Evolutionary conservation across 1,140 invertebrate genomes (phyloP), one percentile per base, ranked within the genome.

Genomic region (Cherax quadricarinatus): DNA sequence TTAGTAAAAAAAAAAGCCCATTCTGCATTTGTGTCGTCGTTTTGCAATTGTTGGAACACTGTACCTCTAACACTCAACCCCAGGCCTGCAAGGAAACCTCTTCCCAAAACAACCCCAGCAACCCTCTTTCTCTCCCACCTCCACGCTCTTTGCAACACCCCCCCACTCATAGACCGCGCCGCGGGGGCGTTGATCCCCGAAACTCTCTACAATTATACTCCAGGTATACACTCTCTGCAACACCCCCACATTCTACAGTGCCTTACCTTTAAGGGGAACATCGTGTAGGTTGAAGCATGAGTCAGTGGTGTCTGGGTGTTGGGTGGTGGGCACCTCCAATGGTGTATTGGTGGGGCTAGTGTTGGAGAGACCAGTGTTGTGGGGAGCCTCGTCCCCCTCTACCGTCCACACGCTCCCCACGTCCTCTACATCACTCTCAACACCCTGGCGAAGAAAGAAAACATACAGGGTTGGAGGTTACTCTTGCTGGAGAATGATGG

Each of bases 361-460:
- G 88, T 60, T 21, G 53, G 53, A 14, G 53, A 14, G 12, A 79
- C 80, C 2, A 9, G 30, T 57, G 88, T 81, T 66, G 30, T 51
- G 48, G 51, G 30, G 24, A 3, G 12, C 57, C 24, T 30, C 62
- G 24, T 53, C 81, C 6, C 88, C 88, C 62, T 89, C 88, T 57
- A 89, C 88, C n/a, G 88, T 89, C 88, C 88, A 89, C 53, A 89
- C 70, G 3, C 88, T 81, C n/a, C 86, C 48, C 21, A 21, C 49
- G 0, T 89, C 88, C 57, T 30, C 80, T n/a, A 73, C 88, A 24
- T 89, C 88, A 6, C 60, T 80, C 49, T 84, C 88, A 7, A 89
- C 66, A 14, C 62, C 88, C 88, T 89, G 78, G 14, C 4, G 62
- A 9, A 66, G 53, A 57, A 14, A 14, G 53, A 57, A 14, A 57